These are phyloP conservation scores for Aphidius ervi DNA, from an alignment of 1,140 invertebrate species.

Conservation along the genomic window DNA sequence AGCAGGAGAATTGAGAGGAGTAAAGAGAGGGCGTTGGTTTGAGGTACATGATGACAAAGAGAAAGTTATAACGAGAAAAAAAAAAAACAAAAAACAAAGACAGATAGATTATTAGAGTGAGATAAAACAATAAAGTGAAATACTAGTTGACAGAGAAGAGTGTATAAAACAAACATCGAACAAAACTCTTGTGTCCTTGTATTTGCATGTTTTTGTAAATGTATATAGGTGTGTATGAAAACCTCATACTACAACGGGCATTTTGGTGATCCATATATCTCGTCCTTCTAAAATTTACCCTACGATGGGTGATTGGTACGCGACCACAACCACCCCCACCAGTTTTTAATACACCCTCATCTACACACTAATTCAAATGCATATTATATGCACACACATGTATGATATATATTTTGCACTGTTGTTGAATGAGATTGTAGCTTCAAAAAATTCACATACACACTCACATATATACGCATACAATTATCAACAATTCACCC, in stretches of 20 bases:
- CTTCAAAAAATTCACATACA: slow-evolving; percentile 11
- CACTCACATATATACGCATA: background rate
- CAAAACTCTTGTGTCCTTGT: slow-evolving; percentile 3
- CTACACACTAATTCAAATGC: slow-evolving; percentile 20
- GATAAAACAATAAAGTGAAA: background rate
- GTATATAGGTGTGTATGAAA: slow-evolving; percentile 1
- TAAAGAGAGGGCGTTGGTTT: slow-evolving; percentile 24
- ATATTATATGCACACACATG: background rate
- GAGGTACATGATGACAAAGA: slow-evolving; percentile 29
- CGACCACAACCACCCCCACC: slow-evolving; percentile 29
- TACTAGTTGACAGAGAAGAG: slow-evolving; percentile 13
- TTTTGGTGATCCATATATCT: too few relatives aligned
- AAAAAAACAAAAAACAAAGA: background rate
- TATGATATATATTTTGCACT: too few relatives aligned
- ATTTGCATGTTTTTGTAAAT: slow-evolving; percentile 3
- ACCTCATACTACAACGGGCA: too few relatives aligned
- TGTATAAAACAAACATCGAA: slow-evolving; percentile 12
- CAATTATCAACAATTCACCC: slow-evolving; percentile 18
- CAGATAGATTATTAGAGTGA: slow-evolving; percentile 4
- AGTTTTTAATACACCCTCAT: slow-evolving; percentile 32
- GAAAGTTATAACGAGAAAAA: background rate
- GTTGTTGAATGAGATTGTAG: slow-evolving; percentile 5
- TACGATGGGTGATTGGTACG: slow-evolving; percentile 31
- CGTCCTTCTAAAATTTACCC: slow-evolving; percentile 1
- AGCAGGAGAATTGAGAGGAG: slow-evolving; percentile 28